These are phyloP conservation scores for Prionchulus punctatus DNA, from an alignment of 2,888 invertebrate species.

Conservation along the genomic window DNA sequence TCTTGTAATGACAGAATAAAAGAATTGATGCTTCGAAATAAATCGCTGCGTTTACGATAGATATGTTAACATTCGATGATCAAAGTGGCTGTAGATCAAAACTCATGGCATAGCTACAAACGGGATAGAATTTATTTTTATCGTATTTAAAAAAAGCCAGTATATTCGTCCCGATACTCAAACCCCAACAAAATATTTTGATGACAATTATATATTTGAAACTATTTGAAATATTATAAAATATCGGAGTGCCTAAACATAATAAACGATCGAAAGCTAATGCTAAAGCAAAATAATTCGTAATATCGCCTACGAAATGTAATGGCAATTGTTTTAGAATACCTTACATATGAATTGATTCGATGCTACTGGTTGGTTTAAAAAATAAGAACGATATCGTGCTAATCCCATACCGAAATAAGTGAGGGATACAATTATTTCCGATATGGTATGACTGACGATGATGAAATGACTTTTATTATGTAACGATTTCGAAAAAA, in stretches of 20 bases:
- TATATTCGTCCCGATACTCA: not conserved
- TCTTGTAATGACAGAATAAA: not conserved
- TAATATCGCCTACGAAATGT: not conserved
- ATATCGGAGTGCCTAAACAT: not conserved
- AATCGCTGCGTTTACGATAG: not conserved
- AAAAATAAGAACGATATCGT: not conserved
- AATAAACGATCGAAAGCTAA: not conserved
- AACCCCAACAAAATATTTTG: not conserved
- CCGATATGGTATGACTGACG: not conserved
- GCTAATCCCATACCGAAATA: not conserved
- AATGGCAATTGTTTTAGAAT: not conserved
- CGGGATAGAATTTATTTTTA: not conserved
- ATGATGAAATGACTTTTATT: not conserved
- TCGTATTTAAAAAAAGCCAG: not conserved
- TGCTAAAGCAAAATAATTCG: not conserved
- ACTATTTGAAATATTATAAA: not conserved
- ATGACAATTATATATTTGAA: not conserved
- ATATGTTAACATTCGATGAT: not conserved
- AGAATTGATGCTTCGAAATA: not conserved
- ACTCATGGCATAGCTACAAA: not conserved
- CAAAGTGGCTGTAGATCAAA: not conserved
- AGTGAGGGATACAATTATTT: not conserved
- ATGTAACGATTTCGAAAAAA: not conserved
- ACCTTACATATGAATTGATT: not conserved
- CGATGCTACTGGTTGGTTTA: not conserved